Conservation (phyloP, 2,113 vertebrate species). For the Apus apus region DNA sequence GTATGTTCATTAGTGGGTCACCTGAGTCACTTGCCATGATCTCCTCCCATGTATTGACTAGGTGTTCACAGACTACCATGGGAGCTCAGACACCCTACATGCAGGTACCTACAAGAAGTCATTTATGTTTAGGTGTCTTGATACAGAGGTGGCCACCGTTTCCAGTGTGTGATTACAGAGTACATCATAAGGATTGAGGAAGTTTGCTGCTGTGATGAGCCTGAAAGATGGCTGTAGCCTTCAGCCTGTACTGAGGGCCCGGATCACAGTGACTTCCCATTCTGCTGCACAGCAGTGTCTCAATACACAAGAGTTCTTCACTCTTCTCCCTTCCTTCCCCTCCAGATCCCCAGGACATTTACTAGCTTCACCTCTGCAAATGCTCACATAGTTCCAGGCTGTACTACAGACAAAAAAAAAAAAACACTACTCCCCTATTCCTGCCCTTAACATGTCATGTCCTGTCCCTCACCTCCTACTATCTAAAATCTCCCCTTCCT, state of each 20-base stretch:
- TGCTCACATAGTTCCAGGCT: not conserved
- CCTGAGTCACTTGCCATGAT: not conserved
- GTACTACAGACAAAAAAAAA: not conserved
- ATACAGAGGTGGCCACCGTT: not conserved
- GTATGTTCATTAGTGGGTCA: not conserved
- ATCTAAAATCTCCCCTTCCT: slow-evolving; percentile 22
- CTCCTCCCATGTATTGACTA: not conserved
- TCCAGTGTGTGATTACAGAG: not conserved
- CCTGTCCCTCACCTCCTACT: not conserved
- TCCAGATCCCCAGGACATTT: not conserved
- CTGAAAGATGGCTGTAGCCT: not conserved
- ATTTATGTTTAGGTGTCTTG: not conserved
- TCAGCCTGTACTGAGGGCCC: not conserved
- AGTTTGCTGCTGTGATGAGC: not conserved
- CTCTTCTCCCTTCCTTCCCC: not conserved
- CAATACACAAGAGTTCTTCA: not conserved
- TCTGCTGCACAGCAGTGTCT: not conserved
- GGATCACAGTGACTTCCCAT: not conserved
- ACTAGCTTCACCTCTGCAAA: not conserved
- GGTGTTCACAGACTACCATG: not conserved
- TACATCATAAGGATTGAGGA: not conserved
- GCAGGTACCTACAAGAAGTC: not conserved
- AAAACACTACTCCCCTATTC: not conserved
- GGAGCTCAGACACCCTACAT: not conserved
- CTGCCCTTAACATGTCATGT: not conserved